phyloP scores from a whole-genome alignment of 2,113 vertebrate species.

The Heteronetta atricapilla region DNA sequence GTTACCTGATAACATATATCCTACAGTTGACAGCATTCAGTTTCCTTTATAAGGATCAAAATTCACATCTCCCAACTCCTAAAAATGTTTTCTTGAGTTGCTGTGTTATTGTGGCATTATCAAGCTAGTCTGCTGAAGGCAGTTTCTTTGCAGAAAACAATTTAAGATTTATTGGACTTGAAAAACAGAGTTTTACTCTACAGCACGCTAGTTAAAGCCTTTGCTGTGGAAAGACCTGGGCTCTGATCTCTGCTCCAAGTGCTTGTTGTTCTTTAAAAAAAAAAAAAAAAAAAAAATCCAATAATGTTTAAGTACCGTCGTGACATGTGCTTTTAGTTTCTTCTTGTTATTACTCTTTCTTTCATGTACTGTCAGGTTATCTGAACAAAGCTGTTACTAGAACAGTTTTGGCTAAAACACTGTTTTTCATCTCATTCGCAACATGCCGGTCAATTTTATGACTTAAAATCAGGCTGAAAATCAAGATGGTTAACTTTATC shows the following conservation, averaged over 20 bases:
- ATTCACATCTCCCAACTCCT: neutral
- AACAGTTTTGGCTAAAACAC: neutral
- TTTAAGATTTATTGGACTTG: conserved; percentile 41
- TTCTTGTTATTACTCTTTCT: conserved; percentile 26
- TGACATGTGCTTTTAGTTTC: conserved; percentile 32
- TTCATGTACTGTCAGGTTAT: conserved; percentile 12
- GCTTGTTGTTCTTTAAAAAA: neutral
- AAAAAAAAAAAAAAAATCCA: neutral
- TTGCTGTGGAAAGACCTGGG: neutral
- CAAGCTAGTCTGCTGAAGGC: conserved; percentile 41
- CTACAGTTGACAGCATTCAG: neutral
- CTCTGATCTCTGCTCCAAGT: neutral
- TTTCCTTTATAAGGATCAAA: neutral
- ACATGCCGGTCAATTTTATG: neutral
- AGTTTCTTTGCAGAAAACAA: conserved; percentile 55
- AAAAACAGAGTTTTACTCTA: neutral
- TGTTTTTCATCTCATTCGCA: neutral
- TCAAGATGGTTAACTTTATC: neutral
- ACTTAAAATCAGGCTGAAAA: neutral
- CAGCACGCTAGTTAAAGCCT: neutral
- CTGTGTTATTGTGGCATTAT: neutral
- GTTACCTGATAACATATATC: neutral
- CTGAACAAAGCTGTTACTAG: neutral
- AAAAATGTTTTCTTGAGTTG: neutral
- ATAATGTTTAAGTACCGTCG: conserved; percentile 50